Evolutionary conservation across 1,140 invertebrate species (phyloP).

Genomic region (Archegozetes longisetosus): DNA sequence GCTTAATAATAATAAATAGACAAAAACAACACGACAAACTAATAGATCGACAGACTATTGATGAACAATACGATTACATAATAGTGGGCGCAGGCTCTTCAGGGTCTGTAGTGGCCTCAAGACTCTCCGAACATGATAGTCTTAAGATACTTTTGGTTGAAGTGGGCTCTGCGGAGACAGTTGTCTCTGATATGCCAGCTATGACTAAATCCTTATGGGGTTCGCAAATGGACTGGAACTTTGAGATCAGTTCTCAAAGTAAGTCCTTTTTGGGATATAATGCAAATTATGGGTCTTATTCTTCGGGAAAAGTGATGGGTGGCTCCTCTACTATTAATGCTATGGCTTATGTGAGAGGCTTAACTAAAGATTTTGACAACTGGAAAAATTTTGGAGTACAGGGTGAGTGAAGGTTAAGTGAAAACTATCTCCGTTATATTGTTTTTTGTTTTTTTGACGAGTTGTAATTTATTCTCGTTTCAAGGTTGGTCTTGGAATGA

Average conservation of each 20-base stretch:
- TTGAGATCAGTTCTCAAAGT: conserved; percentile 72
- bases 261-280: conserved; percentile 39
- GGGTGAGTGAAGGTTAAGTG: conserved; percentile 24
- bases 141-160: conserved; percentile 25
- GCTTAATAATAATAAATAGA: background rate
- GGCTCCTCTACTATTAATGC: conserved; percentile 85
- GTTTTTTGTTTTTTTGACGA: background rate
- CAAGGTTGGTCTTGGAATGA: conserved; percentile 73
- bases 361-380: conserved; percentile 63
- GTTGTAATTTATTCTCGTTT: no score
- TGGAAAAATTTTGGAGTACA: conserved; percentile 79
- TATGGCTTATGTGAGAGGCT: conserved; percentile 83
- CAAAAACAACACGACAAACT: background rate
- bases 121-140: conserved; percentile 23
- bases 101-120: conserved; percentile 24
- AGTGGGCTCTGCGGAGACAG: conserved; percentile 21
- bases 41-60: background rate
- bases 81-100: conserved; percentile 23
- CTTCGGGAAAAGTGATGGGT: conserved; percentile 29
- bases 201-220: conserved; percentile 62
- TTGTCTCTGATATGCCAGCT: conserved; percentile 18
- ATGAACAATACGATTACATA: conserved; percentile 37
- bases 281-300: background rate
- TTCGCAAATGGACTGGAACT: conserved; percentile 76
- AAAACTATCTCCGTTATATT: background rate